phyloP scores from a whole-genome alignment of 2,888 invertebrate genomes.

The Lithophane semibrunnea region DNA sequence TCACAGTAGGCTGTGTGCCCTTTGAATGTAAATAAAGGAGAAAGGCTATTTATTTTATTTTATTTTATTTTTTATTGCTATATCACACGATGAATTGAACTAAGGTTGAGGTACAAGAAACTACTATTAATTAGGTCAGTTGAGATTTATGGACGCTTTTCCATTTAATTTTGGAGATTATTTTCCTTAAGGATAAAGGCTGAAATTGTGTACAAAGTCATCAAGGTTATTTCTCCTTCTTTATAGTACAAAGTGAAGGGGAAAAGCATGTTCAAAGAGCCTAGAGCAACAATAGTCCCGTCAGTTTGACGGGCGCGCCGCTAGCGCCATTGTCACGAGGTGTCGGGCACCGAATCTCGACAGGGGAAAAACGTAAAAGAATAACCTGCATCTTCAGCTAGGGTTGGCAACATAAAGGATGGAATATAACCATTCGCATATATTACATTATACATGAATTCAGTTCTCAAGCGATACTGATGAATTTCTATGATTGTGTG shows the following conservation, averaged over 20 bases:
- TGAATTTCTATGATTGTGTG: background rate
- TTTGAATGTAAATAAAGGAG: background rate
- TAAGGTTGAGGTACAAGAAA: background rate
- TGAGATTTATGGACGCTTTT: background rate
- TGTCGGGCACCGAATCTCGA: conserved; percentile 76
- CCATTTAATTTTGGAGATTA: background rate
- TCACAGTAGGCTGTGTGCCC: background rate
- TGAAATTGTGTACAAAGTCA: background rate
- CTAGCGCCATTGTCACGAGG: conserved; percentile 81
- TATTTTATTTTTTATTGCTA: too few species aligned
- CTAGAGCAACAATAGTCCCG: conserved; percentile 64
- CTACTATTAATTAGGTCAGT: background rate
- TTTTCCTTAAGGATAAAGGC: background rate
- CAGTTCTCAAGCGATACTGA: background rate
- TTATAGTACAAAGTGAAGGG: background rate
- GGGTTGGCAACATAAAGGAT: conserved; percentile 50
- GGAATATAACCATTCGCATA: background rate
- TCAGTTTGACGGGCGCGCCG: conserved; percentile 59
- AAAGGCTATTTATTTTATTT: too few species aligned
- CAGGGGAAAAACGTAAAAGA: conserved; percentile 75
- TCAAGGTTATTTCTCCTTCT: background rate
- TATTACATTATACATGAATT: background rate
- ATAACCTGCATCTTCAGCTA: conserved; percentile 47
- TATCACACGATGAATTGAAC: background rate
- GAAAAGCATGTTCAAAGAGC: conserved; percentile 57